Percentiles rank a stretch among this genome's conserved stretches.
phyloP scores from a whole-genome alignment of 92 coral and sea anemone species.

The Porites divaricata region DNA sequence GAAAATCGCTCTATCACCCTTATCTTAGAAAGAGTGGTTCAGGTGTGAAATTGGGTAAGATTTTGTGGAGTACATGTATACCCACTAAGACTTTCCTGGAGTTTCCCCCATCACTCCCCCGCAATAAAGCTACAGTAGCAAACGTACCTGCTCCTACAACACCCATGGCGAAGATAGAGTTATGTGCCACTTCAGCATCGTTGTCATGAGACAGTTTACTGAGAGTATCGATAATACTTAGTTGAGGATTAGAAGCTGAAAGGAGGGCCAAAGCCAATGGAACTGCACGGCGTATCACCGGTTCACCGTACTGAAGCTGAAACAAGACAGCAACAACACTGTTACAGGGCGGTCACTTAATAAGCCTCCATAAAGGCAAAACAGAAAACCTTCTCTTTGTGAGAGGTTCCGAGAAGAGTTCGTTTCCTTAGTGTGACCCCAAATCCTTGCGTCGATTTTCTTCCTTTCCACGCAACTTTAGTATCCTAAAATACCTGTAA shows the following conservation, averaged over 20 bases:
- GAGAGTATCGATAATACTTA: constrained; percentile 94
- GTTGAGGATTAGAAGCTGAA: constrained; percentile 97
- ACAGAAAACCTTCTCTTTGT: neutral
- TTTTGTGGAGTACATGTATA: too few relatives aligned
- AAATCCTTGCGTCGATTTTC: too few relatives aligned
- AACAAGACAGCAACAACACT: neutral
- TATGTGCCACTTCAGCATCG: constrained; percentile 98
- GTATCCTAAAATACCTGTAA: neutral
- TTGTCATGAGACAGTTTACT: constrained; percentile 98
- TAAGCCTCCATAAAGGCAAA: too few relatives aligned
- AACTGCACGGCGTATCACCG: constrained; percentile 96
- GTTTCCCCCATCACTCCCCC: too few relatives aligned
- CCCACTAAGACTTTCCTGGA: too few relatives aligned
- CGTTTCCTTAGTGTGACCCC: neutral
- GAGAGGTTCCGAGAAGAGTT: neutral
- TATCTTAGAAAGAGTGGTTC: too few relatives aligned
- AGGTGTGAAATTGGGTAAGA: too few relatives aligned
- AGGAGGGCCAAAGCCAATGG: constrained; percentile 92
- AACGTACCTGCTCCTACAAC: constrained; percentile 93
- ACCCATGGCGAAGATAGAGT: constrained; percentile 99
- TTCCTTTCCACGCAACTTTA: too few relatives aligned
- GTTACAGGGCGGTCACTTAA: too few relatives aligned
- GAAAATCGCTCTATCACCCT: too few relatives aligned
- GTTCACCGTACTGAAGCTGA: constrained; percentile 97
- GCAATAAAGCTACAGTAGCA: too few relatives aligned